phyloP scores from a whole-genome alignment of 2,797 vertebrate species.

The Percopsis omiscomaycus region DNA sequence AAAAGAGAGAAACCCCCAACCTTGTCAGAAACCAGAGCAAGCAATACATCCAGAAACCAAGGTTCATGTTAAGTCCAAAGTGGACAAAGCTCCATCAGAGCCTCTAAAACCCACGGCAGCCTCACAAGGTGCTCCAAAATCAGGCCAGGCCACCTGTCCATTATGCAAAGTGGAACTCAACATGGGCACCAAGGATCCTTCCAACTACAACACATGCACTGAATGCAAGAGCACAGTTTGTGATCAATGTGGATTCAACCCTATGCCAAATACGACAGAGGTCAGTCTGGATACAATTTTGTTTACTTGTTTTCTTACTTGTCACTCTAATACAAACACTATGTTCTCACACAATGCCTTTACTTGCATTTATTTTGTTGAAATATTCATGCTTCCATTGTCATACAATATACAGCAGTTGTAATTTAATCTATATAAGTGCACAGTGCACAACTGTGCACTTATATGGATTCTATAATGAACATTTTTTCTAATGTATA shows the following conservation, averaged over 20 bases:
- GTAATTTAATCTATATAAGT: not conserved
- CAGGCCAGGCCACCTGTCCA: conserved; percentile 75
- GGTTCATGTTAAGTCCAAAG: conserved; percentile 49
- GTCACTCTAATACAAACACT: too few relatives aligned
- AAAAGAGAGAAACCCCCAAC: conserved; percentile 66
- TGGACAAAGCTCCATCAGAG: conserved; percentile 47
- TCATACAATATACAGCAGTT: too few relatives aligned
- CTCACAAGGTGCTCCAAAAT: conserved; percentile 49
- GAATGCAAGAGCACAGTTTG: conserved; percentile 91
- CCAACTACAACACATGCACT: conserved; percentile 90
- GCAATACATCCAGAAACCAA: conserved; percentile 59
- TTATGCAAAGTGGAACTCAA: conserved; percentile 90
- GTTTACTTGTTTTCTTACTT: too few relatives aligned
- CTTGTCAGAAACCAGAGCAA: conserved; percentile 55
- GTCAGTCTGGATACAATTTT: conserved; percentile 71
- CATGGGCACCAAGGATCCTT: conserved; percentile 77
- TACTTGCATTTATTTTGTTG: not conserved
- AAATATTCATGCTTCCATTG: too few relatives aligned
- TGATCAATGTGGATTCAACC: conserved; percentile 96
- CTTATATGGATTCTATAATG: not conserved
- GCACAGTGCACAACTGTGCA: too few relatives aligned
- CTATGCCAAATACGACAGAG: conserved; percentile 86
- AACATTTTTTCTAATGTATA: not conserved
- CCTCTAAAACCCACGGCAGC: conserved; percentile 28
- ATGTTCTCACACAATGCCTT: not conserved